Base-by-base conservation (phyloP, 92 coral and sea anemone genomes). In the Zoanthus solanderi region DNA sequence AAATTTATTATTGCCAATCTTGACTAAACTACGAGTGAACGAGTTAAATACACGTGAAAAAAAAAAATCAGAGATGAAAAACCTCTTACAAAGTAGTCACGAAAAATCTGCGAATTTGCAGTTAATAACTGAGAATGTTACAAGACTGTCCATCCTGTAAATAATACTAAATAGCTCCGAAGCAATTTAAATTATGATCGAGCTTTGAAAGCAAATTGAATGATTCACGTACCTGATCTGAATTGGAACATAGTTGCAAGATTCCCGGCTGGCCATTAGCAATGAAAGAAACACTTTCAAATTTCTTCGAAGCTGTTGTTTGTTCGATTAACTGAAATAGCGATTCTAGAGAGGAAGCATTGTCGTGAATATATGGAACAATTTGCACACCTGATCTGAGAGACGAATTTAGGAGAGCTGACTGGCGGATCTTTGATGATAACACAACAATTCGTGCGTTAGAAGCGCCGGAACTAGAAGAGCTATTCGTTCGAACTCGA, bases 361-460 rank as follows among this genome's bases (percentile, higher is more conserved):
- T 90, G 63, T 97, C 99, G 83, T 92, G 94, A 87, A 92, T 92
- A 79, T 94, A 97, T 18, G 95, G 94, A 30, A 94, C 83, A 28
- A 97, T 87, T 13, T 82, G 83, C 29, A 95, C 98, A 29, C 97
- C 96, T 13, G 90, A 79, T 54, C 90, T 87, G 7, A 93, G 94
- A 6, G 99, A 94, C 50, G 97, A 71, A 71, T 92, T 87, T 14
- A 97, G 87, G 46, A 91, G 92, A 12, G 98, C 52, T 60, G 98
- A 91, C 42, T 97, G 98, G 53, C 99, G 94, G n/a, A 97, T 92
- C 89, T 97, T 97, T 14, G 99, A 97, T 28, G 98, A 95, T 12
- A 97, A 83, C 58, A 97, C 93, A 52, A 97, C 99, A 66, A 97
- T 89, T 16, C 99, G 94, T 91, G 94, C 89, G 31, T 81, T 78